Evolutionary conservation across 2,113 vertebrate genomes (phyloP), one percentile per base, ranked within the genome.

Genomic region (Mustelus asterias): DNA sequence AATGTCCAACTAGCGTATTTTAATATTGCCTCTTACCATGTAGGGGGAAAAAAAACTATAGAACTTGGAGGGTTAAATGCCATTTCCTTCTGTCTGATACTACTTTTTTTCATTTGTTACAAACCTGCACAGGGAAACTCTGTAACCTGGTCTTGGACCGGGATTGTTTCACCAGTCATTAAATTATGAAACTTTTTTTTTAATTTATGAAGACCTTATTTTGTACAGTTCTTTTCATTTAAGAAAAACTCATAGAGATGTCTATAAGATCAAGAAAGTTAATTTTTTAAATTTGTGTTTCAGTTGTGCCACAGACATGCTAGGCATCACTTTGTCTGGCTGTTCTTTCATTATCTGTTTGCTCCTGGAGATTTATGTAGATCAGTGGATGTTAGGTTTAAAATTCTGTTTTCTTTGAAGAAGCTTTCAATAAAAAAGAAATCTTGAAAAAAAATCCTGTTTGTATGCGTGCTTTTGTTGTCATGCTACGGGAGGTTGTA

Each of bases 351-450:
- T 95, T 95, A 70, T 95, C 94, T 95, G 94, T 95, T 95, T 98
- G 98, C 97, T 98, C 98, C 98, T 98, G 98, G 98, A 98, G 98
- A 98, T 99, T 98, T 98, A 98, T 98, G 98, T 99, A 98, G 98
- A 98, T 99, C 98, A 98, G 98, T 99, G 98, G 99, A 99, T 98
- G 98, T 98, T 98, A 98, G 97, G 98, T 98, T 98, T 98, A 98
- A 98, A 98, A 98, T 98, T 99, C 97, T 98, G 98, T 99, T 99
- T 98, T 98, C 98, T 99, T 98, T 98, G 98, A 99, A 98, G 98
- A 99, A 98, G 98, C 99, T 99, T 99, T 99, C 98, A 99, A 99
- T 99, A 99, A 99, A 99, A 99, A 98, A 95, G 94, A 98, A 96
- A 97, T 96, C 89, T 97, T 97, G 8, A 67, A 67, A 96, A 97